phyloP scores from a whole-genome alignment of 2,797 vertebrate species.

The Myotis planiceps region DNA sequence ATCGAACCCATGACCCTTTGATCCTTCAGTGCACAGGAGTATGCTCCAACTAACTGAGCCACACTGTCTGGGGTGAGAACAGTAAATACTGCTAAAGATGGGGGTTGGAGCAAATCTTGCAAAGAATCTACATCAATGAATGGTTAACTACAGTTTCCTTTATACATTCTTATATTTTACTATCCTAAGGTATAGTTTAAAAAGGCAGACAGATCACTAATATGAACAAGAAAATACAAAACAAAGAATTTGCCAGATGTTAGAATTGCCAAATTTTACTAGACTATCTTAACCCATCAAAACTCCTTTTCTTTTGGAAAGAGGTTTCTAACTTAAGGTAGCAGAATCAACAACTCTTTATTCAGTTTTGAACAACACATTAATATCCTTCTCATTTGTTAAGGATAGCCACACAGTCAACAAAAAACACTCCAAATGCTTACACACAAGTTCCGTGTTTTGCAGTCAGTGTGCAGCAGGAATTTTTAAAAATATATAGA shows the following conservation, averaged over 20 bases:
- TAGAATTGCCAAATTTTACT: background rate
- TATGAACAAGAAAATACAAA: background rate
- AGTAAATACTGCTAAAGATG: background rate
- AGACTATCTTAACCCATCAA: background rate
- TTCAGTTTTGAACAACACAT: background rate
- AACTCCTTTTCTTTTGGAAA: background rate
- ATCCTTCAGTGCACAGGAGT: background rate
- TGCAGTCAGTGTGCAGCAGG: background rate
- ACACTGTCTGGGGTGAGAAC: background rate
- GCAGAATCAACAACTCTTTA: background rate
- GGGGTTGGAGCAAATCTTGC: background rate
- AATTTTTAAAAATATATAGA: background rate
- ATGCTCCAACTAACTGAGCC: background rate
- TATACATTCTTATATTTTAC: background rate
- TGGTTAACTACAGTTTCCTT: background rate
- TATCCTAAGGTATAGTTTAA: background rate
- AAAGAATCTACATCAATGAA: background rate
- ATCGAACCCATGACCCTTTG: background rate
- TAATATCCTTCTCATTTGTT: background rate
- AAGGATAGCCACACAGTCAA: background rate
- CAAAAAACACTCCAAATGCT: background rate
- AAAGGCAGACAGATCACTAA: background rate
- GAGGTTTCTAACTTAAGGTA: background rate
- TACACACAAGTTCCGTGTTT: background rate
- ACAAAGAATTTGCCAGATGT: background rate